These are phyloP conservation scores for Patella depressa DNA, from an alignment of 2,888 invertebrate genomes.

Conservation along the genomic window DNA sequence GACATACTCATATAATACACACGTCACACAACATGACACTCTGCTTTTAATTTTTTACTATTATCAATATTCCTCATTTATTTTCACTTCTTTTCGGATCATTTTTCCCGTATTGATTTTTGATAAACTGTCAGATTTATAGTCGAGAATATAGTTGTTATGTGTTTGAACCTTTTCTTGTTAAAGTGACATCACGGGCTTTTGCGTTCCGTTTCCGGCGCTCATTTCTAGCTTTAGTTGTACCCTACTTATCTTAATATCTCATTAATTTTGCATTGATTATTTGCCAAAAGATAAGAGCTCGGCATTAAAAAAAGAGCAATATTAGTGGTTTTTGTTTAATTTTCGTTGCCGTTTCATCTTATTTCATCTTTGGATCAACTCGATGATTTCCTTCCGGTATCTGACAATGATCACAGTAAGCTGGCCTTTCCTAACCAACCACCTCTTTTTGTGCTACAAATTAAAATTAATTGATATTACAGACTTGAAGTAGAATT, in stretches of 20 bases:
- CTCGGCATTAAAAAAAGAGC: not conserved
- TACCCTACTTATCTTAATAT: not conserved
- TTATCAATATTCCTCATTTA: not conserved
- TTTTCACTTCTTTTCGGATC: not conserved
- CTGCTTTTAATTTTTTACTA: not conserved
- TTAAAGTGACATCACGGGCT: too few species aligned
- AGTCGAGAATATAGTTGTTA: too few species aligned
- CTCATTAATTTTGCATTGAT: not conserved
- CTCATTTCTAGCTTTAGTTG: too few species aligned
- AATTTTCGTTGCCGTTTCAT: not conserved
- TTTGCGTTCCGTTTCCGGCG: too few species aligned
- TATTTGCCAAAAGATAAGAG: not conserved
- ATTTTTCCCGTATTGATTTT: not conserved
- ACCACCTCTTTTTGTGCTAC: too few species aligned
- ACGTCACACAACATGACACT: not conserved
- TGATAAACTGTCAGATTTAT: too few species aligned
- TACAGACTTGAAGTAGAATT: too few species aligned
- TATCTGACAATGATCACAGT: not conserved
- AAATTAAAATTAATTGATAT: too few species aligned
- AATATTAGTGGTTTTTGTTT: not conserved
- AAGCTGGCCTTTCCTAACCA: too few species aligned
- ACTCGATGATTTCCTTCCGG: not conserved
- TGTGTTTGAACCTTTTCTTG: too few species aligned
- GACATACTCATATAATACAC: not conserved
- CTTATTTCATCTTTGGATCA: not conserved